phyloP scores from a whole-genome alignment of 2,888 invertebrate species.

The Heliconius erato region DNA sequence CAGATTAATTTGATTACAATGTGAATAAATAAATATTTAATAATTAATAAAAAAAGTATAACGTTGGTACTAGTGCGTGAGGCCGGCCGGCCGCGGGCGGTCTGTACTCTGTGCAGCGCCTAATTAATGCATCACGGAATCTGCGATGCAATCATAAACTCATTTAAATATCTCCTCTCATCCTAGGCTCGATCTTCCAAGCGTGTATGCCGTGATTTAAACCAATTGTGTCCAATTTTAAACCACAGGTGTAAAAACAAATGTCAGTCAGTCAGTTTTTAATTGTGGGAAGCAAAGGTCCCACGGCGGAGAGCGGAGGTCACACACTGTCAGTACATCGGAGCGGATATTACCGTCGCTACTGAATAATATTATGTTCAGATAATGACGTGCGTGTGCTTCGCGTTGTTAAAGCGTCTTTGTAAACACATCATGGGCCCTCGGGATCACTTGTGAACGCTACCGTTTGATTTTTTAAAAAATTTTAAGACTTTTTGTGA shows the following conservation, averaged over 20 bases:
- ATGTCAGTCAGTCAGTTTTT: conserved; percentile 29
- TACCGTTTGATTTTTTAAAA: not conserved
- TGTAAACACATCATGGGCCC: conserved; percentile 34
- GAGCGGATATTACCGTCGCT: conserved; percentile 26
- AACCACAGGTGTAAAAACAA: conserved; percentile 8
- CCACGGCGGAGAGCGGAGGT: conserved; percentile 36
- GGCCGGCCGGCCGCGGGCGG: conserved; percentile 42
- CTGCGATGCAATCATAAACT: conserved; percentile 25
- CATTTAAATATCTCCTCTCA: conserved; percentile 1
- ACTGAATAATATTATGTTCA: conserved; percentile 33
- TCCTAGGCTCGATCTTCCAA: not conserved
- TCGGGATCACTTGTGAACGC: conserved; percentile 2
- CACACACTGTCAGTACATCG: conserved; percentile 29
- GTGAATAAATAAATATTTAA: conserved; percentile 16
- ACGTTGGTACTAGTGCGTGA: conserved; percentile 20
- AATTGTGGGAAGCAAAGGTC: conserved; percentile 28
- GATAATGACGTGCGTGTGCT: conserved; percentile 14
- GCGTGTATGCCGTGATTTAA: conserved; percentile 26
- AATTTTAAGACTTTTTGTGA: not conserved
- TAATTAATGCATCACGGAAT: conserved; percentile 45
- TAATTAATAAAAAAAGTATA: conserved; percentile 17
- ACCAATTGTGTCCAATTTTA: conserved; percentile 22
- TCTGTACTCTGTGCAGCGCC: conserved; percentile 38
- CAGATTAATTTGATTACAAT: conserved; percentile 4
- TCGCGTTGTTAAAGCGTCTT: conserved; percentile 18